phyloP scores from a whole-genome alignment of 92 coral and sea anemone genomes.

The Pocillopora grandis region DNA sequence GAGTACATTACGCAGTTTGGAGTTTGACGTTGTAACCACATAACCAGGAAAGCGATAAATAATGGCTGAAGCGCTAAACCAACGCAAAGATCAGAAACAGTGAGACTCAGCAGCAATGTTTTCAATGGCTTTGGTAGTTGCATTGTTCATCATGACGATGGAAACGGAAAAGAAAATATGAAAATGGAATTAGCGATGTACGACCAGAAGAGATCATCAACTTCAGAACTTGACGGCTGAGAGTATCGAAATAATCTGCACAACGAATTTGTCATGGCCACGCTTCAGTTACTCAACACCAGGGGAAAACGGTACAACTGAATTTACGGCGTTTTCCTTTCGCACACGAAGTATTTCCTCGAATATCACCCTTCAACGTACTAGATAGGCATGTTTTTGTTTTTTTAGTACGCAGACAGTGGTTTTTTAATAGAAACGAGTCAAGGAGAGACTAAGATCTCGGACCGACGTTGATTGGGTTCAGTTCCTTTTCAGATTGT shows the following conservation, averaged over 20 bases:
- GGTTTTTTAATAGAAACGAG: too few species aligned
- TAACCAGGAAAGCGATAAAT: not conserved
- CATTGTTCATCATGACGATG: not conserved
- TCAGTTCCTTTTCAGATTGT: too few species aligned
- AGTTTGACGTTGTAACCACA: not conserved
- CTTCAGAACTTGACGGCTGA: not conserved
- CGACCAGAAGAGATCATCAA: not conserved
- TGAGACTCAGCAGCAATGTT: constrained; percentile 6
- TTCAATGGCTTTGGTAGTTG: not conserved
- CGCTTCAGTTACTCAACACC: not conserved
- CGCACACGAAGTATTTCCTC: too few species aligned
- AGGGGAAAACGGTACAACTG: not conserved
- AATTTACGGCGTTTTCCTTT: too few species aligned
- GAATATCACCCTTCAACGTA: too few species aligned
- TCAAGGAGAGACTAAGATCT: too few species aligned
- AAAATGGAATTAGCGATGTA: not conserved
- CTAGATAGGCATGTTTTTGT: too few species aligned
- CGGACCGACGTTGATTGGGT: too few species aligned
- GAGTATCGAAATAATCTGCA: not conserved
- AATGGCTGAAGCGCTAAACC: not conserved
- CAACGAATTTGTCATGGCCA: not conserved
- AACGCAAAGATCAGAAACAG: constrained; percentile 11
- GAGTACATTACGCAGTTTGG: not conserved
- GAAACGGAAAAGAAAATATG: not conserved
- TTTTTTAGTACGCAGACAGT: too few species aligned